Evolutionary conservation across 2,888 invertebrate species (phyloP), one percentile per base, ranked within the genome.

Genomic region (Cheilosia vulpina): DNA sequence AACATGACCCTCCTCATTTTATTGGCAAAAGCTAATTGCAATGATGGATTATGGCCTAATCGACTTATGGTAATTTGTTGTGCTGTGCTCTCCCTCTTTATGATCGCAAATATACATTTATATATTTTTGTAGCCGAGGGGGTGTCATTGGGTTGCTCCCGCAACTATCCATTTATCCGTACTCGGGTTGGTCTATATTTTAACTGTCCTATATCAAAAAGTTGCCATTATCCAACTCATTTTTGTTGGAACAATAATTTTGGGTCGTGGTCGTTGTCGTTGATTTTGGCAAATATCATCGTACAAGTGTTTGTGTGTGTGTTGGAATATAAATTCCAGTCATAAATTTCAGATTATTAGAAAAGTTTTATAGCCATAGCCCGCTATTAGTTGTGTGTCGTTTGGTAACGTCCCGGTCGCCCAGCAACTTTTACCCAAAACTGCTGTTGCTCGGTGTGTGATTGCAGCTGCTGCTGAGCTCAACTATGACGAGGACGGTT

Each of bases 321-420:
- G 60, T 68, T 72, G 4, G 77, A 77, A 87, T 78, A 87, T 87
- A 87, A 87, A 87, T 87, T 87, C 78, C 69, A 77, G 87, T 73
- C 87, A 87, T 87, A 87, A 87, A 87, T 87, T 87, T 82, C 53
- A 82, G 81, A 77, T 87, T 87, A 82, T 87, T 82, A 82, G 87
- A 87, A 87, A 87, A 87, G 87, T 87, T 87, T 87, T 82, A 87
- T 87, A 52, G 53, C 52, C 57, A 4, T 21, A 15, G 24, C 43
- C 50, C 2, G 31, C 45, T 58, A 45, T 62, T 60, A 27, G 50
- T 27, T 45, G 24, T 52, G 24, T 52, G 24, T 52, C 21, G 52
- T 24, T 21, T 13, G 45, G 6, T 24, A 9, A 2, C 43, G 21
- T 1, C n/a, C 27, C 19, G 50, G 50, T 50, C 24, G 1, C 41